Evolutionary conservation across 2,797 vertebrate species (phyloP), one percentile per base, ranked within the genome.

Genomic region (Epinephelus awoara): DNA sequence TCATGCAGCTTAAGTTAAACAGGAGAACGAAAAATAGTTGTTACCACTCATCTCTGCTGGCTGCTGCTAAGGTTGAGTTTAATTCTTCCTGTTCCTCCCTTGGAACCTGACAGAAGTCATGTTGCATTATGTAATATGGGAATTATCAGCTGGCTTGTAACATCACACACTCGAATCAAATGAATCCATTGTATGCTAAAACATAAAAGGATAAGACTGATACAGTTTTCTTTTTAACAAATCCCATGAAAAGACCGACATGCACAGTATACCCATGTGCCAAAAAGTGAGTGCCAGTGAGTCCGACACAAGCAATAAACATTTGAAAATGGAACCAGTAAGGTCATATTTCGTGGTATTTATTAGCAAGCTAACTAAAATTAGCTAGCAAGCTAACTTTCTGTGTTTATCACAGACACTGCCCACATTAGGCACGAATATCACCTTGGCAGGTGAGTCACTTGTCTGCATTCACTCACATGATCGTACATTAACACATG

Each of bases 1-100:
- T 40, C 69, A 82, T 55, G 68, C 72, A 73, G 69, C 27, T 56
- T 46, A 40, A 58, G 42, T 15, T 40, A 19, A 25, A 65, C 2
- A 4, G n/a, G 23, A 15, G 12, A 46, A 11, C 23, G 10, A 13
- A 38, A 42, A 42, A 54, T 12, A 29, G 15, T 23, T 38, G 9
- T 50, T 11, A 25, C 46, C 46, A 67, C 17, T 38, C 13, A 19
- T 62, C 25, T 62, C 13, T 57, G 23, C 19, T 42, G 40, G 27
- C 21, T 42, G 51, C 8, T 4, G 27, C 46, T 18, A 19, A 58
- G 34, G 23, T 9, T 67, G 4, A 55, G 49, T 46, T 14, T 2
- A 55, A n/a, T 8, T 5, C 8, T 38, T 34, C 38, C 19, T 29
- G 56, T 38, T 56, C 13, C 51, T 25, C 59, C 40, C 17, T 49